Base-by-base conservation (phyloP, 2,888 invertebrate genomes). In the Acrobasis suavella region DNA sequence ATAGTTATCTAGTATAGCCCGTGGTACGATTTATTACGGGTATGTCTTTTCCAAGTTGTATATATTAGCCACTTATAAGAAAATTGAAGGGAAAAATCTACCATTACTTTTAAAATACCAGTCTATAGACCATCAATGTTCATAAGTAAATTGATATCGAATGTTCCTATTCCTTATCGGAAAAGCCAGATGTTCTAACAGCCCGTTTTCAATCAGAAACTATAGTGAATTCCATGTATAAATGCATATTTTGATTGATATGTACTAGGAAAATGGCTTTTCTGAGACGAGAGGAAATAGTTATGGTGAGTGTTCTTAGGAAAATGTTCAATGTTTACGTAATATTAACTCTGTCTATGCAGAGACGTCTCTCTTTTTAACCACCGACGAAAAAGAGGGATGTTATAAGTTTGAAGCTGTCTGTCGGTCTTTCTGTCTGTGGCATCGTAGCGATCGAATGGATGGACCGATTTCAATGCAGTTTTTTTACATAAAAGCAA, bases 141-240 rank as follows among this genome's bases (percentile, higher is more conserved):
- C 55, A 39, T 56, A 42, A 42, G 42, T 42, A 56, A 56, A 56
- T 56, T 56, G 46, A 22, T 56, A 56, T 56, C 10, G 56, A 17
- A 56, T 42, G 56, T 42, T 56, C 50, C 50, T 50, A 16, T 50
- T 38, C 38, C 16, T 38, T 16, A 12, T 16, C n/a, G 38, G 9
- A 16, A 59, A 38, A 38, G 37, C 38, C 16, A 38, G 50, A 50
- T 32, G 50, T 9, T 38, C 10, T 56, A 15, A 38, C 16, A 15
- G 16, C 37, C 3, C n/a, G 50, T 15, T 50, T 59, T 16, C 59
- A 38, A 59, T 59, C 59, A 50, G 50, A 50, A 50, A 50, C 37
- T 38, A 50, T 59, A 50, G 50, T 37, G 10, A 17, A 38, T 59
- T 38, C 50, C n/a, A 22, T 50, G 37, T 59, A 59, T 50, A 49